Percentiles rank a stretch among this genome's conserved stretches.
These are phyloP conservation scores for Theonella swinhoei DNA, from an alignment of 37 sponge, comb jelly and placozoan genomes.

Conservation along the genomic window DNA sequence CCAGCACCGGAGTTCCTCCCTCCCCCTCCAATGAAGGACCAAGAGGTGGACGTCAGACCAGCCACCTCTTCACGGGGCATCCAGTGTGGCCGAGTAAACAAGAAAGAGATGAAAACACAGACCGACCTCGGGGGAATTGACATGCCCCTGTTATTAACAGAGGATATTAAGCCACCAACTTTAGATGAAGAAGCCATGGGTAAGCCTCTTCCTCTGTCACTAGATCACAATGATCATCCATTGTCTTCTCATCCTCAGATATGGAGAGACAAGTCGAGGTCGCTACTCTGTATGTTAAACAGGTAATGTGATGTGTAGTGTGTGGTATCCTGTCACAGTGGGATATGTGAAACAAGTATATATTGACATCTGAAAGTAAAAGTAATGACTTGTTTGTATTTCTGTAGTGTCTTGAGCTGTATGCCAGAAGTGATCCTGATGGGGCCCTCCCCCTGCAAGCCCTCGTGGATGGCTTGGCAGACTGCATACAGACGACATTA, in stretches of 20 bases:
- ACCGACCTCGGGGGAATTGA: not conserved
- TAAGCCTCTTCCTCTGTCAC: too few relatives aligned
- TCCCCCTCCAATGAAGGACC: not conserved
- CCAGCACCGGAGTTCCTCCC: not conserved
- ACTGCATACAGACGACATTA: not conserved
- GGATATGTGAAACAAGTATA: too few relatives aligned
- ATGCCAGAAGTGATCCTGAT: not conserved
- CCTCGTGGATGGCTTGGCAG: not conserved
- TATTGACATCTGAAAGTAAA: too few relatives aligned
- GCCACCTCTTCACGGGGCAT: not conserved
- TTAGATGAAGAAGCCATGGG: too few relatives aligned
- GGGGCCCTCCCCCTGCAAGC: not conserved
- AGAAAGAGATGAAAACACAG: not conserved
- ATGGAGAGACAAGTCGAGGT: not conserved
- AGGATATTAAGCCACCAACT: not conserved
- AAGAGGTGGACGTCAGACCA: not conserved
- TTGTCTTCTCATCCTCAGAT: not conserved
- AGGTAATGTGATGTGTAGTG: not conserved
- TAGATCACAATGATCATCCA: too few relatives aligned
- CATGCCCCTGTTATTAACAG: not conserved
- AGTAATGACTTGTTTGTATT: too few relatives aligned
- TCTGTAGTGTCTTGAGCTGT: not conserved
- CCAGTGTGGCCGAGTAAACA: not conserved
- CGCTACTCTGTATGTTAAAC: not conserved
- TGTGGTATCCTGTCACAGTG: too few relatives aligned